Conservation (phyloP, 2,113 vertebrate genomes). For the Macrotis lagotis region DNA sequence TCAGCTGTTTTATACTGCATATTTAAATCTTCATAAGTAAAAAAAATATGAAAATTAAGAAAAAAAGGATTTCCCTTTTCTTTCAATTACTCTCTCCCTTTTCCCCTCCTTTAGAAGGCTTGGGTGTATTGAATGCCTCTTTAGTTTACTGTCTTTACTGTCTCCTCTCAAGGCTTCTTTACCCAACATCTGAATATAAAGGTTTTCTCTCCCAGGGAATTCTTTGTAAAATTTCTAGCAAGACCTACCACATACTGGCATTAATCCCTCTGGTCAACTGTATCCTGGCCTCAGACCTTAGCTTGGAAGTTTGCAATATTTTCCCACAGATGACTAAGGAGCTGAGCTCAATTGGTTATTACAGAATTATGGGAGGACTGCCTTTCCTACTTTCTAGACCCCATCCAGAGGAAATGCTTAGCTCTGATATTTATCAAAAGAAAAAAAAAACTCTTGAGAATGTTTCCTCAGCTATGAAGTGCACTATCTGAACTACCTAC, state of each 20-base stretch:
- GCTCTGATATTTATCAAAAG: not conserved
- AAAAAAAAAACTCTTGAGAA: not conserved
- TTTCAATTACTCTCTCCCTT: not conserved
- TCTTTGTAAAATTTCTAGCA: not conserved
- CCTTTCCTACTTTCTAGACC: not conserved
- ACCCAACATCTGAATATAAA: not conserved
- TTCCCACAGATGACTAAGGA: not conserved
- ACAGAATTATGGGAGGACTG: not conserved
- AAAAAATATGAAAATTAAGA: not conserved
- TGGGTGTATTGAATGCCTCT: not conserved
- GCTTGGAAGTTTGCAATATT: not conserved
- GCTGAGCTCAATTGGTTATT: not conserved
- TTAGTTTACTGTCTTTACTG: not conserved
- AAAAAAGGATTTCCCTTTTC: not conserved
- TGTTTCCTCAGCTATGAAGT: not conserved
- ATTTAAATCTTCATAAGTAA: not conserved
- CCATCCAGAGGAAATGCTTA: not conserved
- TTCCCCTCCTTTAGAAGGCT: not conserved
- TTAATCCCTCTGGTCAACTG: not conserved
- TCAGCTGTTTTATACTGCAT: not conserved
- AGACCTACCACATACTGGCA: not conserved
- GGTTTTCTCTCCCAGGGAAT: not conserved
- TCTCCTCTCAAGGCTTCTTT: not conserved
- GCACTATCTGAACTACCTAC: not conserved
- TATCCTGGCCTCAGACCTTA: not conserved